A percentile compares a stretch with the other conserved stretches of the same genome.
These are phyloP conservation scores for Neotoma lepida DNA, from an alignment of 2,113 vertebrate genomes.

Conservation along the genomic window DNA sequence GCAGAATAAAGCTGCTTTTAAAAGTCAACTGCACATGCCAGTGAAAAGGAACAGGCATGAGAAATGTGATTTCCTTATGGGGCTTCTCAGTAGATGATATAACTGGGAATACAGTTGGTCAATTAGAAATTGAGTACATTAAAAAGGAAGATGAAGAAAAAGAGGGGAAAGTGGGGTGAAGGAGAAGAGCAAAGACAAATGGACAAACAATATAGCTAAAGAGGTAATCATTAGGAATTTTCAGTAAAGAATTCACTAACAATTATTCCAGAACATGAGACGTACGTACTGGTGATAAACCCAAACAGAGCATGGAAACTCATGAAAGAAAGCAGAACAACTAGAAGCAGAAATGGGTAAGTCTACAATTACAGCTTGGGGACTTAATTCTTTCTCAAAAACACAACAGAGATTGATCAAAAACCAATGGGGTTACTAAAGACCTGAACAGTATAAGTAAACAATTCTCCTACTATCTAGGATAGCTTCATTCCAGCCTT, in stretches of 20 bases:
- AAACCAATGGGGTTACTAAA: not conserved
- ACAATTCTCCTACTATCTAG: not conserved
- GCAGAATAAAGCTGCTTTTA: not conserved
- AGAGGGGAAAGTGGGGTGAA: not conserved
- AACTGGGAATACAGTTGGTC: not conserved
- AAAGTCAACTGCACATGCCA: not conserved
- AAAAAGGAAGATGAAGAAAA: not conserved
- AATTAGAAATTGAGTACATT: not conserved
- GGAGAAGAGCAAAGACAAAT: not conserved
- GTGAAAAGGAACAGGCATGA: not conserved
- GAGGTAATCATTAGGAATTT: not conserved
- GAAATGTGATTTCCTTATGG: not conserved
- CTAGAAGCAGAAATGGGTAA: not conserved
- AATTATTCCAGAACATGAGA: not conserved
- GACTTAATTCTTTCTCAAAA: not conserved
- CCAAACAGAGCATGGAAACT: not conserved
- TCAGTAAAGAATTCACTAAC: not conserved
- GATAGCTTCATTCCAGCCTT: not conserved
- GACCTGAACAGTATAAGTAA: not conserved
- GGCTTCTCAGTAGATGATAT: not conserved
- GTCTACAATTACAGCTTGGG: not conserved
- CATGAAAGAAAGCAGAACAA: not conserved
- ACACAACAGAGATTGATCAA: not conserved
- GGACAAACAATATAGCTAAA: not conserved
- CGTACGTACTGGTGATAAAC: not conserved